Evolutionary conservation across 2,113 vertebrate species (phyloP).

Genomic region (Quiscalus mexicanus): DNA sequence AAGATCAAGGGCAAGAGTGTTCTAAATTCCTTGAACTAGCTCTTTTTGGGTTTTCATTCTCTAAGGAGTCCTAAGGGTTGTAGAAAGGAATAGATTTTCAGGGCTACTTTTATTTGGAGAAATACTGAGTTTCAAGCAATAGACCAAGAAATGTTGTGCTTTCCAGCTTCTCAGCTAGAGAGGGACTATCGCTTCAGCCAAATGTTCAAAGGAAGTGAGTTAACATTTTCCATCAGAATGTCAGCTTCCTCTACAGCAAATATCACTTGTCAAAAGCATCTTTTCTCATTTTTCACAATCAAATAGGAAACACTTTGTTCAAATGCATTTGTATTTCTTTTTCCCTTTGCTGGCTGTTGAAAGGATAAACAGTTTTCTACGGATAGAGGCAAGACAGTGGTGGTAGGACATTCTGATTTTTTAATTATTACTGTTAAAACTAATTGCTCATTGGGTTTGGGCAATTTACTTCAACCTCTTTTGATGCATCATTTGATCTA

Average conservation of each 20-base stretch:
- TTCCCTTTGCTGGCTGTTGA: background rate
- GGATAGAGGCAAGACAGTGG: background rate
- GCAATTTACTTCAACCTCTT: background rate
- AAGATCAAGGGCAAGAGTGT: background rate
- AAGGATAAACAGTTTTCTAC: background rate
- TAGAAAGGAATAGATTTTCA: background rate
- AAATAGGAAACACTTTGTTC: constrained; percentile 42
- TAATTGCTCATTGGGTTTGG: background rate
- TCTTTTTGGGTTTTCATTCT: background rate
- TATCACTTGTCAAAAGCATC: constrained; percentile 6
- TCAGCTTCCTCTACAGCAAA: constrained; percentile 9
- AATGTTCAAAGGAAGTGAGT: constrained; percentile 45
- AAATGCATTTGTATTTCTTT: background rate
- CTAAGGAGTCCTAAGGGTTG: background rate
- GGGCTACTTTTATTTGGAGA: background rate
- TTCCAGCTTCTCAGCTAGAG: background rate
- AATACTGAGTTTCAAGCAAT: background rate
- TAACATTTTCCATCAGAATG: constrained; percentile 16
- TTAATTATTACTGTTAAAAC: background rate
- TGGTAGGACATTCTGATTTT: background rate
- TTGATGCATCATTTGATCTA: background rate
- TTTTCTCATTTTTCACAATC: background rate
- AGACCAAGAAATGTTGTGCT: background rate
- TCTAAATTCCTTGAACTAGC: background rate
- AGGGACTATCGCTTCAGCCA: background rate